Conservation (phyloP, 53 echinoderm and acorn worm species). For the Arbacia lixula region DNA sequence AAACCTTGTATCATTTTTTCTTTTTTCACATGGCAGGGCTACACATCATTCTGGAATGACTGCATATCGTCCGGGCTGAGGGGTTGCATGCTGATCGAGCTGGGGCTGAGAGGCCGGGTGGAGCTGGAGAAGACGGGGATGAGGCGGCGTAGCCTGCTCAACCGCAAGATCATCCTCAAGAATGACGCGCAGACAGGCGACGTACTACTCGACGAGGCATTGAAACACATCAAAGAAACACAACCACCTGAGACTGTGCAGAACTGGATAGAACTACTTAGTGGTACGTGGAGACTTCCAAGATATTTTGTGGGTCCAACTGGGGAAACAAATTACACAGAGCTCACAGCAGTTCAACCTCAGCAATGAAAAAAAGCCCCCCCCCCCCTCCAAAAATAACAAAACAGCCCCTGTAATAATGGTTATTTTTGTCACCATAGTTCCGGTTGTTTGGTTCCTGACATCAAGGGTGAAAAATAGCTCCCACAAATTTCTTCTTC, state of each 20-base stretch:
- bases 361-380: too few species aligned
- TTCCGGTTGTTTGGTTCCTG: too few species aligned
- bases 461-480: too few species aligned
- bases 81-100: conserved; percentile 97
- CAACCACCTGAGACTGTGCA: conserved; percentile 79
- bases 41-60: conserved; percentile 99
- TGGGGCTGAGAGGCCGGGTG: conserved; percentile 87
- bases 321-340: too few species aligned
- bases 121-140: conserved; percentile 96
- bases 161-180: conserved; percentile 80
- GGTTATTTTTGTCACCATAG: too few species aligned
- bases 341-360: too few species aligned
- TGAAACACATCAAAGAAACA: conserved; percentile 82
- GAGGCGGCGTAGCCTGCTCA: conserved; percentile 90
- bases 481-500: too few species aligned
- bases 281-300: conserved; percentile 88
- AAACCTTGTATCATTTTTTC: too few species aligned
- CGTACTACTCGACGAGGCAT: conserved; percentile 93
- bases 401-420: too few species aligned
- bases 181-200: conserved; percentile 91
- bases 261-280: conserved; percentile 94
- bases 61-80: conserved; percentile 98
- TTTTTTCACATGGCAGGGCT: too few species aligned
- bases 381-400: too few species aligned
- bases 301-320: too few species aligned